Evolutionary conservation across 2,888 invertebrate genomes (phyloP), one percentile per base, ranked within the genome.

Genomic region (Drosophila mimica): DNA sequence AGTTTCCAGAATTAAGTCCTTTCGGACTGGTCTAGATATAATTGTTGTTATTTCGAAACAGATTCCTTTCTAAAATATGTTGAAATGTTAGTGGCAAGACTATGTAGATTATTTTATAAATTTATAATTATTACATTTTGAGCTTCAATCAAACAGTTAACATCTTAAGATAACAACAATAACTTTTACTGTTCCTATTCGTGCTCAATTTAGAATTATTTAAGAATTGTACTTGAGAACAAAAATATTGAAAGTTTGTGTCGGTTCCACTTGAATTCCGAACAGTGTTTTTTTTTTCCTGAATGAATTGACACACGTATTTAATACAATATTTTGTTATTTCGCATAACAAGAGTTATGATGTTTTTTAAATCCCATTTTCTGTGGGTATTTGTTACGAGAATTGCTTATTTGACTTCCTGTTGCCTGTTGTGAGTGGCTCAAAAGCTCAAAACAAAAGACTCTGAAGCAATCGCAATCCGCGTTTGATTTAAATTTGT

Each of bases 391-490:
- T 58, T 40, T 57, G 36, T 34, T 56, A 34, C 60, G 40, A 40
- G 68, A 61, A 69, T 74, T 59, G 64, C 40, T 20, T 58, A 64
- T 64, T 64, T 46, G 57, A 54, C 49, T 53, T 43, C 17, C 38
- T 36, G 1, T 30, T 40, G 52, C 31, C 43, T 7, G 46, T 20
- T 51, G 38, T 25, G 31, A 43, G 58, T 65, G 49, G 63, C 72
- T 70, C 83, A 75, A 70, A 72, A 81, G 83, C 67, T 68, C 46
- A 15, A 52, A 67, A 49, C 52, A 34, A 70, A 60, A 48, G 48
- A 56, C 62, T 68, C 58, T 68, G 68, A 82, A 73, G 64, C 70
- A 86, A 80, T 76, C 72, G 86, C 73, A 82, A 86, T 76, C 70
- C 70, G 83, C 81, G 60, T 75, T 81, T 67, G 79, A 66, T 63